Evolutionary conservation across 1,140 invertebrate genomes (phyloP), one percentile per base, ranked within the genome.

Genomic region (Aphis craccivora): DNA sequence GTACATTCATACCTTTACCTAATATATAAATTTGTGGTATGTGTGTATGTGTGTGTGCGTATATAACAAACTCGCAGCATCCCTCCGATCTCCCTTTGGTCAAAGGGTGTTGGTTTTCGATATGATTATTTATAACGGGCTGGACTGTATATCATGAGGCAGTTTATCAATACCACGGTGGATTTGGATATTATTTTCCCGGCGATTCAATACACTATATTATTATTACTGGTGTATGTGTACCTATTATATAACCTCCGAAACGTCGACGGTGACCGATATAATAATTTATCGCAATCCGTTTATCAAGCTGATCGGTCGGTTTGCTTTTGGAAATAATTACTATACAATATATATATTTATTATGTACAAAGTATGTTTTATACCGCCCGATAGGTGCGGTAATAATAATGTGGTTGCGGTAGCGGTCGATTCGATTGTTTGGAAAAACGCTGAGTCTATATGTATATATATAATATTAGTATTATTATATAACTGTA

Each of bases 41-140:
- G 9, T 45, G 9, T 5, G 25, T 60, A 60, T 67, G 45, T 45
- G 45, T 45, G 6, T 9, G 9, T 45, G 9, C 9, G 25, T 60
- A 60, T 67, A 67, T 3, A 76, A n/a, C 14, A 76, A 76, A 51
- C 48, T 1, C 48, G 14, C 48, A 51, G 18, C 30, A 7, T 9
- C 60, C 60, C 30, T 8, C 55, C 25, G 25, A 25, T 9, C 55
- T 2, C 2, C 25, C 11, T 4, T 30, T 76, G 60, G 60, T 30
- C 60, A 14, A n/a, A 76, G 14, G 30, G 60, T 76, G 60, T 76
- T 76, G 60, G 60, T n/a, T n/a, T 76, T 14, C 30, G 30, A 67
- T 67, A n/a, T n/a, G 60, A 76, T 76, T 76, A 67, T 67, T 67
- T 67, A 76, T n/a, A 76, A 76, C 60, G 30, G 60, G n/a, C n/a